Base-by-base conservation (phyloP, 2,113 vertebrate species). In the Tachuris rubrigastra region DNA sequence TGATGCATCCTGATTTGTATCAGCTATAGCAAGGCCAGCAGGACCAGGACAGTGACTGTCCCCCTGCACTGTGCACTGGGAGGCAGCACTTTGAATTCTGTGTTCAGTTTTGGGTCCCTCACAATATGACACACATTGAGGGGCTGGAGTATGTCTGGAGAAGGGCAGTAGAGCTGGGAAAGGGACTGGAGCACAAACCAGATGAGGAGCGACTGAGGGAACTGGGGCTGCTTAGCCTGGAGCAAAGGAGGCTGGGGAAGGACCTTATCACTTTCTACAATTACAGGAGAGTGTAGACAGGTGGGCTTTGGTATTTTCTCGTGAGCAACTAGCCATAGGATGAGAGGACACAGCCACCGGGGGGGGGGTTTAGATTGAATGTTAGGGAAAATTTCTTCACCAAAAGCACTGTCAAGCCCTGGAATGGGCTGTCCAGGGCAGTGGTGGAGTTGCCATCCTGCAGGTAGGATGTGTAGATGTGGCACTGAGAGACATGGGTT, bases 391-490 rank as follows among this genome's bases (percentile, higher is more conserved):
- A 33, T 8, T 31, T 44, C 59, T 66, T 74, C 37, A 50, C 12
- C 3, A 13, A 66, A 89, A 50, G 8, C 59, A 37, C 44, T 28
- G 31, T 50, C 42, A 50, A 81, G 12, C 27, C 28, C 27, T 2
- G 7, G 59, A 58, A 50, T 1, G 4, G 27, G 21, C 6, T 23
- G 37, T 14, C 19, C 1, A n/a, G 44, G 1, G 1, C 44, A 52
- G 37, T 20, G 37, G 1, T 59, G 46, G 52, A 74, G 33, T 52
- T 28, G 16, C 33, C 31, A 58, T 50, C 18, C 31, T 7, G 15
- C 12, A 59, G 5, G 42, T 44, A 58, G 81, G 27, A 5, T 1
- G 0, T 4, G 19, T 9, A 17, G 33, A 5, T 59, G 37, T 33
- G 59, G 33, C 37, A 81, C 27, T 37, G 37, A 74, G 60, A 37